Evolutionary conservation across 1,140 invertebrate genomes (phyloP).

Genomic region (Coptotermes formosanus): DNA sequence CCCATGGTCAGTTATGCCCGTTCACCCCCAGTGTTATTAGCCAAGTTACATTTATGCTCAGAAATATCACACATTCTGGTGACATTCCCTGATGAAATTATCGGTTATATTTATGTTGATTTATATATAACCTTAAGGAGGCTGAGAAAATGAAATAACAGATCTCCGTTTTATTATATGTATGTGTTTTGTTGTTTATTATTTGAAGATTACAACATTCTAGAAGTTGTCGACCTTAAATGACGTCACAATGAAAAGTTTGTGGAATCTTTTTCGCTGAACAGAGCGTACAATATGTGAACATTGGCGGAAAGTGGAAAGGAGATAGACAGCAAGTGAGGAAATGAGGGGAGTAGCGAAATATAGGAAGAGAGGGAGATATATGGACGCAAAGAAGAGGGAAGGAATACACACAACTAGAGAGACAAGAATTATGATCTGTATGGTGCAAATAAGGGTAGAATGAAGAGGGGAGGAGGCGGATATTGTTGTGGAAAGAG

Average conservation of each 20-base stretch:
- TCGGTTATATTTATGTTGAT: too few relatives aligned
- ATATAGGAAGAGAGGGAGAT: conserved; percentile 5
- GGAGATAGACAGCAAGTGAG: background rate
- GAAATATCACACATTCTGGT: too few relatives aligned
- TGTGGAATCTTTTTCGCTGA: background rate
- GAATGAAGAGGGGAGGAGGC: background rate
- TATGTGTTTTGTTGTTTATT: too few relatives aligned
- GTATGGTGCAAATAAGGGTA: background rate
- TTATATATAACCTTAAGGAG: too few relatives aligned
- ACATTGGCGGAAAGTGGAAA: background rate
- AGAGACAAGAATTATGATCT: conserved; percentile 19
- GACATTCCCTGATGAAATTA: too few relatives aligned
- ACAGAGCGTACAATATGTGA: background rate
- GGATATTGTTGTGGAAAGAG: background rate
- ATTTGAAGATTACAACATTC: too few relatives aligned
- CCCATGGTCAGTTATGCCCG: too few relatives aligned
- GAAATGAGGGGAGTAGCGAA: conserved; percentile 14
- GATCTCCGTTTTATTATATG: too few relatives aligned
- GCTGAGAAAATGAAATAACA: too few relatives aligned
- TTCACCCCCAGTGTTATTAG: too few relatives aligned
- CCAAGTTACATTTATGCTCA: too few relatives aligned
- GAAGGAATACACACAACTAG: conserved; percentile 12
- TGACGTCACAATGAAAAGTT: background rate
- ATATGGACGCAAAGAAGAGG: background rate
- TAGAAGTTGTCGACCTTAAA: background rate